Evolutionary conservation across 2,797 vertebrate genomes (phyloP).

Genomic region (Picus viridis): DNA sequence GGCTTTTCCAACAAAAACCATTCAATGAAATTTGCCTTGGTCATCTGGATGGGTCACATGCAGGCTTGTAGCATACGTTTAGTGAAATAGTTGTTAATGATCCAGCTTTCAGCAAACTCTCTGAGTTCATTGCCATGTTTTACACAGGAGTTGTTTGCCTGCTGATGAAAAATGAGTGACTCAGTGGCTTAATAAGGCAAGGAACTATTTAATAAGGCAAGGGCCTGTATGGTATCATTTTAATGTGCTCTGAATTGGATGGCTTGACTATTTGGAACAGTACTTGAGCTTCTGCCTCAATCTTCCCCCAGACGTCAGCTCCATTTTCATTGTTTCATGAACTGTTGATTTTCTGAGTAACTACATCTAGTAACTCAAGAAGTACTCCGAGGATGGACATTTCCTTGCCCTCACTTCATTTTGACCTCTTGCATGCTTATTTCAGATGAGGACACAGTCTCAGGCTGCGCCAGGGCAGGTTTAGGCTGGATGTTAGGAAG

Average conservation of each 20-base stretch:
- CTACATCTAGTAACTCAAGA: background rate
- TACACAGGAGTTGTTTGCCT: background rate
- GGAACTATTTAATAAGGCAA: background rate
- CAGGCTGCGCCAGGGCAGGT: too few species aligned
- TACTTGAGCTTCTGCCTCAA: background rate
- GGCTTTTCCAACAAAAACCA: too few species aligned
- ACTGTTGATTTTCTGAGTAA: background rate
- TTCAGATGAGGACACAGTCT: too few species aligned
- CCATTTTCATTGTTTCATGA: background rate
- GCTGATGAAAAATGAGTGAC: background rate
- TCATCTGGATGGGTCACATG: background rate
- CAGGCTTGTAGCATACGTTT: background rate
- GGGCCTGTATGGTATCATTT: background rate
- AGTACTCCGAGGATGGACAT: background rate
- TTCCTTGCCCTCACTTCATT: background rate
- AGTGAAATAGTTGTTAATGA: background rate
- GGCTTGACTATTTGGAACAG: background rate
- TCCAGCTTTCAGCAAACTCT: background rate
- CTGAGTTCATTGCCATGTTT: background rate
- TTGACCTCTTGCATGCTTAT: background rate
- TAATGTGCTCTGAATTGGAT: background rate
- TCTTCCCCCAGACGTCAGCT: background rate
- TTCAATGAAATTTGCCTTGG: too few species aligned
- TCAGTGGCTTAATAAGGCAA: background rate
- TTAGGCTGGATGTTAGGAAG: too few species aligned